Conservation (phyloP, 2,113 vertebrate genomes). For the Cololabis saira region DNA sequence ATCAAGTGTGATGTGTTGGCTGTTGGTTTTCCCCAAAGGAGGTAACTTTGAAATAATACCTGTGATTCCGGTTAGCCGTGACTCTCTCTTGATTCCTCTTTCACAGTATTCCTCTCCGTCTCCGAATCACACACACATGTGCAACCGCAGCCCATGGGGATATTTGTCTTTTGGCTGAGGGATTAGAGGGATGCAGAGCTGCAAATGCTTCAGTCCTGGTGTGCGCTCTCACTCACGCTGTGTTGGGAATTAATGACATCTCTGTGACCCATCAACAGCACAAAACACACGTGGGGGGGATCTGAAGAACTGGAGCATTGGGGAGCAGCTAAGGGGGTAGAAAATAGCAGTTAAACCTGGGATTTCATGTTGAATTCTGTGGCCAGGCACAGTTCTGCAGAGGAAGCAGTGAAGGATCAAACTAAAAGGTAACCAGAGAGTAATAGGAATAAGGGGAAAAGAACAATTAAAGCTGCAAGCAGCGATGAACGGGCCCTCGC, state of each 20-base stretch:
- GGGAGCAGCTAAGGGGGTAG: slow-evolving; percentile 8
- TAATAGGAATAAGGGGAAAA: slow-evolving; percentile 56
- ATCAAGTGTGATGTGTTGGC: slow-evolving; percentile 53
- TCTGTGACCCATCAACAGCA: slow-evolving; percentile 65
- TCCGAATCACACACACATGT: slow-evolving; percentile 20
- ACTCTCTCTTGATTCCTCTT: slow-evolving; percentile 28
- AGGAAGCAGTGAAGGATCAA: slow-evolving; percentile 35
- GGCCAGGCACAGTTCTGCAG: slow-evolving; percentile 35
- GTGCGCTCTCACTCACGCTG: slow-evolving; percentile 57
- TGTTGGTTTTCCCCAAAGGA: slow-evolving; percentile 53
- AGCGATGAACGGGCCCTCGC: too few species aligned
- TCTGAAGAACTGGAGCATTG: slow-evolving; percentile 37
- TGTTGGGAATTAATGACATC: slow-evolving; percentile 72
- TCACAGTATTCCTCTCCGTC: slow-evolving; percentile 5
- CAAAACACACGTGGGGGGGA: slow-evolving; percentile 49
- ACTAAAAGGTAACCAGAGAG: slow-evolving; percentile 60
- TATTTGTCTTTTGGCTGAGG: slow-evolving; percentile 69
- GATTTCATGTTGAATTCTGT: slow-evolving; percentile 44
- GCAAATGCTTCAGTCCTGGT: slow-evolving; percentile 61
- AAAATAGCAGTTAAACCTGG: slow-evolving; percentile 56
- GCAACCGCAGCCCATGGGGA: slow-evolving; percentile 53
- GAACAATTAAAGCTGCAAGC: slow-evolving; percentile 72
- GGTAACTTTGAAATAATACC: slow-evolving; percentile 53
- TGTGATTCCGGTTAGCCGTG: slow-evolving; percentile 52
- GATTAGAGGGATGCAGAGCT: slow-evolving; percentile 66